phyloP scores from a whole-genome alignment of 2,888 invertebrate genomes.

The Eulithis prunata region DNA sequence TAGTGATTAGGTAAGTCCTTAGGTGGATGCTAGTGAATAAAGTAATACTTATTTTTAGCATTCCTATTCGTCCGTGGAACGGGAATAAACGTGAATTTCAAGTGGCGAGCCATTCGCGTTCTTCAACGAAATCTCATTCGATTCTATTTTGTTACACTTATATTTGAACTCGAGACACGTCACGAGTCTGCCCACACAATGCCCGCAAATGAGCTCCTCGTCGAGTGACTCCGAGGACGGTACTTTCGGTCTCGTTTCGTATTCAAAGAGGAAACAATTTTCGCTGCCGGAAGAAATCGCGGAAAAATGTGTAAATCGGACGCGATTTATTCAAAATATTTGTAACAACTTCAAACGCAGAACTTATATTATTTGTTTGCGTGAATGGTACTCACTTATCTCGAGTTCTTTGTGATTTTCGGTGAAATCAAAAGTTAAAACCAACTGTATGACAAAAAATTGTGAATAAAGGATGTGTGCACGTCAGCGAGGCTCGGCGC shows the following conservation, averaged over 20 bases:
- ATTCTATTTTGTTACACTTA: constrained; percentile 8
- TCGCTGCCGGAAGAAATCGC: constrained; percentile 55
- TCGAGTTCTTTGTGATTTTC: constrained; percentile 51
- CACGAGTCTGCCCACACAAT: constrained; percentile 14
- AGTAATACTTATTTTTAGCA: too few relatives aligned
- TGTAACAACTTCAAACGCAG: constrained; percentile 50
- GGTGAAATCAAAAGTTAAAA: constrained; percentile 60
- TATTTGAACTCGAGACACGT: constrained; percentile 3
- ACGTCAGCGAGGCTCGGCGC: constrained; percentile 55
- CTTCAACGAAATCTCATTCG: neutral
- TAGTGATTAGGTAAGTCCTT: constrained; percentile 1
- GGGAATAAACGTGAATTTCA: neutral
- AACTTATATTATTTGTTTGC: constrained; percentile 43
- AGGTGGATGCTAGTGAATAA: neutral
- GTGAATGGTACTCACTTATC: constrained; percentile 40
- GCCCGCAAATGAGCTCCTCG: constrained; percentile 27
- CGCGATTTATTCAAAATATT: constrained; percentile 68
- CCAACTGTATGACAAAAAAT: constrained; percentile 65
- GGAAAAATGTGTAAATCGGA: constrained; percentile 54
- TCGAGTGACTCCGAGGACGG: neutral
- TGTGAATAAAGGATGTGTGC: constrained; percentile 67
- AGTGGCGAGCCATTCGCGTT: neutral
- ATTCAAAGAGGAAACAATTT: constrained; percentile 64
- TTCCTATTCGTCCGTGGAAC: too few relatives aligned
- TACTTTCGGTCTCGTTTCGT: constrained; percentile 51